A percentile compares a stretch with the other conserved stretches of the same genome.
Evolutionary conservation across 1,140 invertebrate species (phyloP).

Genomic region (Neocloeon triangulifer): DNA sequence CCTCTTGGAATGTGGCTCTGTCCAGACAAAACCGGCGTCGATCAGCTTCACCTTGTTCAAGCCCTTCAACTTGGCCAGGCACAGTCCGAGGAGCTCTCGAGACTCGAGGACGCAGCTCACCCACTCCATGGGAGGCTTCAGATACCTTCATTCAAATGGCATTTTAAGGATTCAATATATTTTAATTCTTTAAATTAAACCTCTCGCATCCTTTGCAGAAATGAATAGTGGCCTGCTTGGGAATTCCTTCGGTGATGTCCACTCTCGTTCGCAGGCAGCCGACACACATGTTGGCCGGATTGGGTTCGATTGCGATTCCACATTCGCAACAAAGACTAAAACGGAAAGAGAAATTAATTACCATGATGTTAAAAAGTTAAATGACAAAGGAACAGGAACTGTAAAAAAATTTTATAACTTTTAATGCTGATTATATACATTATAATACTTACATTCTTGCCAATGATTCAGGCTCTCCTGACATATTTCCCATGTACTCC

Average conservation of each 20-base stretch:
- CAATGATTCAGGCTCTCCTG: not conserved
- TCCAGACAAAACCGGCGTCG: slow-evolving; percentile 96
- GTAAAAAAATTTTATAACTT: not conserved
- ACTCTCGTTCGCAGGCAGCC: slow-evolving; percentile 72
- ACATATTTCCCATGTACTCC: slow-evolving; percentile 1
- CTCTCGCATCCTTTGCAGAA: slow-evolving; percentile 84
- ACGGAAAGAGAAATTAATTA: slow-evolving; percentile 9
- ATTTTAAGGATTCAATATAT: too few species aligned
- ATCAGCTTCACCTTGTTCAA: slow-evolving; percentile 72
- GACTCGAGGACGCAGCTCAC: slow-evolving; percentile 75
- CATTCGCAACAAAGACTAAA: slow-evolving; percentile 59
- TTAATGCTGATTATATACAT: not conserved
- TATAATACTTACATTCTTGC: not conserved
- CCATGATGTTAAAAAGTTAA: not conserved
- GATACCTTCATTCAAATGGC: slow-evolving; percentile 36
- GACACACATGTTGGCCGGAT: slow-evolving; percentile 94
- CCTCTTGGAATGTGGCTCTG: slow-evolving; percentile 94
- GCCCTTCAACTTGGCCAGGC: slow-evolving; percentile 85
- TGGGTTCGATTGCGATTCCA: slow-evolving; percentile 64
- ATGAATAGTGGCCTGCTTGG: slow-evolving; percentile 74
- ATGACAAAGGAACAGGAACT: not conserved
- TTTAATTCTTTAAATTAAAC: too few species aligned
- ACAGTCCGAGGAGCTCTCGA: slow-evolving; percentile 72
- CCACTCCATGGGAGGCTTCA: slow-evolving; percentile 87
- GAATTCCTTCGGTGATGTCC: slow-evolving; percentile 91